phyloP scores from a whole-genome alignment of 1,140 invertebrate genomes.

The Trissolcus basalis region DNA sequence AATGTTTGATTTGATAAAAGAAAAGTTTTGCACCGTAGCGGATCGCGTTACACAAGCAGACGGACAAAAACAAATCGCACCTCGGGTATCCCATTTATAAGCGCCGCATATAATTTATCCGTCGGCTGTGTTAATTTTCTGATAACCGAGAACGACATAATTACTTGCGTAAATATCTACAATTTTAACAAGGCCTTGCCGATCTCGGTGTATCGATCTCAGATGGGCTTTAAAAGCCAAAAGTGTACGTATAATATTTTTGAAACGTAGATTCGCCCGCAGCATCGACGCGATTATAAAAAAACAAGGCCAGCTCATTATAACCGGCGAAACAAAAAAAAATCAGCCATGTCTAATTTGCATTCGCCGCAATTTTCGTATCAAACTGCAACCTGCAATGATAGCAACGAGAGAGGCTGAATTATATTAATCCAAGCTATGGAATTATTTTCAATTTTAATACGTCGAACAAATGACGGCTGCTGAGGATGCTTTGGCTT shows the following conservation, averaged over 20 bases:
- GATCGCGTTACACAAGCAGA: slow-evolving; percentile 4
- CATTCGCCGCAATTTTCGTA: slow-evolving; percentile 46
- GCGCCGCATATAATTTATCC: slow-evolving; percentile 22
- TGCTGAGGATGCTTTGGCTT: background rate
- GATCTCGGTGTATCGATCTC: slow-evolving; percentile 28
- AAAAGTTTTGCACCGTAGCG: slow-evolving; percentile 19
- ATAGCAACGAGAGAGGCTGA: background rate
- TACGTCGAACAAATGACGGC: slow-evolving; percentile 8
- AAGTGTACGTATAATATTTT: slow-evolving; percentile 13
- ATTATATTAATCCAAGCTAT: slow-evolving; percentile 14
- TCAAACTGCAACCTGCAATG: slow-evolving; percentile 25
- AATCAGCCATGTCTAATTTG: slow-evolving; percentile 21
- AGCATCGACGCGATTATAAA: slow-evolving; percentile 42
- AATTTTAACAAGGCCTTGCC: slow-evolving; percentile 44
- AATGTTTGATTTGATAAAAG: slow-evolving; percentile 46
- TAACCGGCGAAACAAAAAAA: background rate
- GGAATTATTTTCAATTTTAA: slow-evolving; percentile 11
- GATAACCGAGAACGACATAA: slow-evolving; percentile 24
- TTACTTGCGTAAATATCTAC: slow-evolving; percentile 21
- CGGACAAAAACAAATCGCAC: background rate
- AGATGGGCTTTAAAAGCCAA: slow-evolving; percentile 24
- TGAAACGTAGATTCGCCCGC: slow-evolving; percentile 4
- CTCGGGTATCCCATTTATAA: slow-evolving; percentile 6
- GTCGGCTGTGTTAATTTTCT: slow-evolving; percentile 27
- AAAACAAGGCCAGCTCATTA: slow-evolving; percentile 1